Conservation (phyloP, 2,888 invertebrate species). For the Stenchaetothrips biformis region DNA sequence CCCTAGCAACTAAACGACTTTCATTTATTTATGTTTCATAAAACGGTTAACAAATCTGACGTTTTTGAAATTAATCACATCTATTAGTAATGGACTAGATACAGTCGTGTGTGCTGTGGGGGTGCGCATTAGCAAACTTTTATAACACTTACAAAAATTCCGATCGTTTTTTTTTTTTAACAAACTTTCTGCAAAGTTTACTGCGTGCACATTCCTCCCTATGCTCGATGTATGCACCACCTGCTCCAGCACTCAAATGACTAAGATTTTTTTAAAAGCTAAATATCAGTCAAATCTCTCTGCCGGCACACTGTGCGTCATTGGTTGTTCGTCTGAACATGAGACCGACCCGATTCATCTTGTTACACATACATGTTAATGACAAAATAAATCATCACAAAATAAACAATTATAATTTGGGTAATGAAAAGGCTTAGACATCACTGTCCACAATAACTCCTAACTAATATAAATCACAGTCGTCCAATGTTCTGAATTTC, state of each 20-base stretch:
- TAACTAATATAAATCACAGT: not conserved
- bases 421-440: not conserved
- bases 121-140: not conserved
- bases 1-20: too few species aligned
- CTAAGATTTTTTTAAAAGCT: not conserved
- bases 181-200: not conserved
- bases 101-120: not conserved
- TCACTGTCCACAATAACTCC: not conserved
- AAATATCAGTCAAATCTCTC: constrained; percentile 1
- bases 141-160: not conserved
- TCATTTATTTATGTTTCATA: not conserved
- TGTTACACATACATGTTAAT: not conserved
- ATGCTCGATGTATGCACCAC: not conserved
- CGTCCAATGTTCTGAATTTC: too few species aligned
- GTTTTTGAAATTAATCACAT: not conserved
- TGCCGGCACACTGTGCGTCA: not conserved
- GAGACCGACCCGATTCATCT: not conserved
- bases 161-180: not conserved
- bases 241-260: not conserved
- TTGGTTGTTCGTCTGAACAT: not conserved
- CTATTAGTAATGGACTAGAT: not conserved
- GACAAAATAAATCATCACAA: not conserved
- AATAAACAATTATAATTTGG: not conserved
- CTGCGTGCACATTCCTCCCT: not conserved
- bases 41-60: not conserved